These are phyloP conservation scores for Momotus momota DNA, from an alignment of 2,797 vertebrate species.

Conservation along the genomic window DNA sequence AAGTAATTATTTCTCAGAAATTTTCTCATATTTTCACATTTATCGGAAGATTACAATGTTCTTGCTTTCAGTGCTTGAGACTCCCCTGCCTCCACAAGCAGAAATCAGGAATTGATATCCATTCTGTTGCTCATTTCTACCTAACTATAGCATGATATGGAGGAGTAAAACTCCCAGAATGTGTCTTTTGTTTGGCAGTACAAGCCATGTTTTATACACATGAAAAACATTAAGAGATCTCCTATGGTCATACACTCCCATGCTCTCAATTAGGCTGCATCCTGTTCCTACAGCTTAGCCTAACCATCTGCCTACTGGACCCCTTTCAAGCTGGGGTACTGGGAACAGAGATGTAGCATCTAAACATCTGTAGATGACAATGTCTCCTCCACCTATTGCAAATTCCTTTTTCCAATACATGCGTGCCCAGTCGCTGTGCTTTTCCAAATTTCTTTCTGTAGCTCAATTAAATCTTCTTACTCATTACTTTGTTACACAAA, in stretches of 20 bases:
- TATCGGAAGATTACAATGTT: not conserved
- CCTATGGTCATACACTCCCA: not conserved
- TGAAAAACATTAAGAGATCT: not conserved
- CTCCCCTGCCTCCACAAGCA: not conserved
- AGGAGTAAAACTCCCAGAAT: not conserved
- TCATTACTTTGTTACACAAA: not conserved
- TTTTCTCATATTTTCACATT: not conserved
- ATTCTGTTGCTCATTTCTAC: not conserved
- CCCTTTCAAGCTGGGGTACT: not conserved
- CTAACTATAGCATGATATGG: not conserved
- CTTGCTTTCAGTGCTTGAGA: not conserved
- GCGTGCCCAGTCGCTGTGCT: not conserved
- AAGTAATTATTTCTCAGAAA: not conserved
- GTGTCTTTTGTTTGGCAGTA: not conserved
- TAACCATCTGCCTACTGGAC: not conserved
- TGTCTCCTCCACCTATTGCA: too few species aligned
- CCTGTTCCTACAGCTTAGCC: not conserved
- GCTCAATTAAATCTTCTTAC: not conserved
- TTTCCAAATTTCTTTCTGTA: not conserved
- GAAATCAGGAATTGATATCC: not conserved
- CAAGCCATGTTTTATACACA: not conserved
- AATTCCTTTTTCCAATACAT: not conserved
- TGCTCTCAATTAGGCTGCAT: not conserved
- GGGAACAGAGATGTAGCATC: not conserved
- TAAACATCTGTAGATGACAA: not conserved